These are phyloP conservation scores for Chaetogeoica ovagalla DNA, from an alignment of 2,888 invertebrate genomes.

Conservation along the genomic window DNA sequence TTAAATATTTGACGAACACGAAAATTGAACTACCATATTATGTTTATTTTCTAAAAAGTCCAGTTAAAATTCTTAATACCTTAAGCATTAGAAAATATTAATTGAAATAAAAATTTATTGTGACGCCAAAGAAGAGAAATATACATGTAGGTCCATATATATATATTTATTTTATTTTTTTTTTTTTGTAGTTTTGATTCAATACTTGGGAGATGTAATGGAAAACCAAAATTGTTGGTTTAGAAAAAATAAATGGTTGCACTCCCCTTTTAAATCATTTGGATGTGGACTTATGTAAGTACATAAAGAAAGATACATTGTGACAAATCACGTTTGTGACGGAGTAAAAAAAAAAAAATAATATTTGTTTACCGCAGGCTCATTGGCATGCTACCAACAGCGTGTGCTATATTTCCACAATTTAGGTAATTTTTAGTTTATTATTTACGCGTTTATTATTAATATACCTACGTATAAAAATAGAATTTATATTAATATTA, in stretches of 20 bases:
- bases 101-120: no score
- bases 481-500: no score
- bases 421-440: constrained; percentile 19
- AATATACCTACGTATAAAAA: no score
- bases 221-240: constrained; percentile 38
- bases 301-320: background rate
- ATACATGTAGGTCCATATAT: no score
- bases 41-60: no score
- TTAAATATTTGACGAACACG: no score
- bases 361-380: constrained; percentile 7
- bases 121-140: no score
- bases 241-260: constrained; percentile 35
- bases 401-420: constrained; percentile 41
- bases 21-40: no score
- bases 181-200: constrained; percentile 14
- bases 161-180: no score
- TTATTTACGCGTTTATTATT: no score
- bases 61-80: no score
- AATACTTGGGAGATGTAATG: constrained; percentile 21
- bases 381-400: constrained; percentile 29
- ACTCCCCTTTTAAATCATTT: constrained; percentile 23
- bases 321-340: background rate
- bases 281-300: constrained; percentile 33
- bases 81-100: no score
- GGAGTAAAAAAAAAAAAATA: background rate